Evolutionary conservation across 2,113 vertebrate genomes (phyloP).

Genomic region (Cervus canadensis): DNA sequence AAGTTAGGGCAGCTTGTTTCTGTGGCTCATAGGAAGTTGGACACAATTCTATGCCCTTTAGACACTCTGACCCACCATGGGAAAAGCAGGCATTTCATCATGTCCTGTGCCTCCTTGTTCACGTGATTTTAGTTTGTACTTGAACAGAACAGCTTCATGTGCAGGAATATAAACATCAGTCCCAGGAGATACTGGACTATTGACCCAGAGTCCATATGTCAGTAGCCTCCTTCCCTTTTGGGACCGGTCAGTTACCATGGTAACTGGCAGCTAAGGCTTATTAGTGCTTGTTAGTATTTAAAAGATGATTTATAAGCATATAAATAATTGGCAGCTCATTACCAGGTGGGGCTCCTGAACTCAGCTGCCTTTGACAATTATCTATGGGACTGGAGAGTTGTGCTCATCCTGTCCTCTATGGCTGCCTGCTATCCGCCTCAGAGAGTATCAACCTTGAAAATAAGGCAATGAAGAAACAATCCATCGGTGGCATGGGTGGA

Average conservation of each 20-base stretch:
- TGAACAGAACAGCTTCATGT: constrained; percentile 26
- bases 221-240: constrained; percentile 41
- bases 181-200: constrained; percentile 15
- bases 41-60: constrained; percentile 55
- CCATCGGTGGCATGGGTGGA: constrained; percentile 1
- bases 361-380: constrained; percentile 68
- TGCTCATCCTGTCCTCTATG: constrained; percentile 18
- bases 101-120: background rate
- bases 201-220: constrained; percentile 62
- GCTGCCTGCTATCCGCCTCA: constrained; percentile 24
- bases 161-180: constrained; percentile 24
- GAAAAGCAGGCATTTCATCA: constrained; percentile 39
- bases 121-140: constrained; percentile 48
- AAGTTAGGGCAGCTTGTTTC: constrained; percentile 54
- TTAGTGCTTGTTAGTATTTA: constrained; percentile 70
- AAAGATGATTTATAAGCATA: constrained; percentile 74
- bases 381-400: constrained; percentile 41
- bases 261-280: constrained; percentile 58
- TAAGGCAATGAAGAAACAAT: constrained; percentile 52
- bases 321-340: constrained; percentile 72
- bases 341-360: constrained; percentile 71
- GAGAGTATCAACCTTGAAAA: constrained; percentile 54
- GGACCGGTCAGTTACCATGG: constrained; percentile 61
- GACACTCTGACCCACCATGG: background rate
- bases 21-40: constrained; percentile 28